Conservation (phyloP, 2,113 vertebrate species). For the Oryzias curvinotus region DNA sequence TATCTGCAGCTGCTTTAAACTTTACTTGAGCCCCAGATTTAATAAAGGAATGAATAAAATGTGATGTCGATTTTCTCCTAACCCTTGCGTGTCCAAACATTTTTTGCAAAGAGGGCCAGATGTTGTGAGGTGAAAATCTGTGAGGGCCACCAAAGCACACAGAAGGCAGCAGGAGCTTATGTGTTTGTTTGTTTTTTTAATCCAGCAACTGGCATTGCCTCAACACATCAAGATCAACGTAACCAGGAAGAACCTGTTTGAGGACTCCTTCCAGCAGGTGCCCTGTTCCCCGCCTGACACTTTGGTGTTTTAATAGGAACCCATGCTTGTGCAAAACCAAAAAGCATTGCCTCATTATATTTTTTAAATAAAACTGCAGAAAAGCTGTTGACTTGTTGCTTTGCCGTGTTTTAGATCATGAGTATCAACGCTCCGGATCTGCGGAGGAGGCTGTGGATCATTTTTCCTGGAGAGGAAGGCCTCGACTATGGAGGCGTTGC, state of each 20-base stretch:
- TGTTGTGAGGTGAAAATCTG: no score
- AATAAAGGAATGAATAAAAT: no score
- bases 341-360: neutral
- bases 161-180: no score
- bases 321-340: no score
- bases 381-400: neutral
- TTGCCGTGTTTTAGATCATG: slow-evolving; percentile 84
- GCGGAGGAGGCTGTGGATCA: slow-evolving; percentile 93
- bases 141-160: no score
- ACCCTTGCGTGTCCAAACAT: no score
- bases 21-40: no score
- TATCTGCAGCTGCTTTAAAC: no score
- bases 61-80: no score
- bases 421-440: slow-evolving; percentile 95
- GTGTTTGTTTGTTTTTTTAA: slow-evolving; percentile 18
- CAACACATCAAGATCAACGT: slow-evolving; percentile 98
- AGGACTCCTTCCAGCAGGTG: slow-evolving; percentile 99
- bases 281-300: neutral
- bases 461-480: slow-evolving; percentile 98
- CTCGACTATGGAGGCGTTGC: slow-evolving; percentile 98
- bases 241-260: slow-evolving; percentile 93
- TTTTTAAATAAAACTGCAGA: neutral
- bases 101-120: no score
- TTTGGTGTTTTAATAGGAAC: neutral
- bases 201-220: slow-evolving; percentile 93